Conservation (phyloP, 2,113 vertebrate species). For the Sapayoa aenigma region DNA sequence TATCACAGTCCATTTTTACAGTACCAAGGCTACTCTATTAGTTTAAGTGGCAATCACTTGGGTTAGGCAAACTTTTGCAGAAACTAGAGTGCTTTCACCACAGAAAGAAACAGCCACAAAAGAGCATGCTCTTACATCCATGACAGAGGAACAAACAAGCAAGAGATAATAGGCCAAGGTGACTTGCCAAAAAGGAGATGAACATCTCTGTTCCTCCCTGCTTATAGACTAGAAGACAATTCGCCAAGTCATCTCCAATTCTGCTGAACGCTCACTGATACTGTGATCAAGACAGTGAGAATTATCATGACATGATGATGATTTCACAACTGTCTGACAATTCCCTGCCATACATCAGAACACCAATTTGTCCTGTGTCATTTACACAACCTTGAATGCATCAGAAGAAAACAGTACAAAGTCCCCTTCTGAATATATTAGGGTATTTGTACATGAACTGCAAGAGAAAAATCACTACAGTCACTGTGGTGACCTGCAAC, state of each 20-base stretch:
- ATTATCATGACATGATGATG: neutral
- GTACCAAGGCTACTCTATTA: conserved; percentile 21
- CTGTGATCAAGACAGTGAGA: neutral
- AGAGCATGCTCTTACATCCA: neutral
- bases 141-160: neutral
- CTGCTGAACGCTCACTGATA: neutral
- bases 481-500: neutral
- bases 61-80: neutral
- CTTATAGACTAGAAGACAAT: neutral
- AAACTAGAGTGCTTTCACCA: neutral
- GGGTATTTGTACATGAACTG: neutral
- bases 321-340: neutral
- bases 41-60: neutral
- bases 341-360: neutral
- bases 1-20: neutral
- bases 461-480: neutral
- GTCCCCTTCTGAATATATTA: neutral
- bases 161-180: neutral
- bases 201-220: neutral
- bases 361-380: neutral
- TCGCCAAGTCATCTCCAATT: neutral
- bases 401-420: neutral
- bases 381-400: neutral
- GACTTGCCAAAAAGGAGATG: neutral
- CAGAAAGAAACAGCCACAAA: neutral